phyloP scores from a whole-genome alignment of 2,888 invertebrate species.

The Asteroscopus sphinx region DNA sequence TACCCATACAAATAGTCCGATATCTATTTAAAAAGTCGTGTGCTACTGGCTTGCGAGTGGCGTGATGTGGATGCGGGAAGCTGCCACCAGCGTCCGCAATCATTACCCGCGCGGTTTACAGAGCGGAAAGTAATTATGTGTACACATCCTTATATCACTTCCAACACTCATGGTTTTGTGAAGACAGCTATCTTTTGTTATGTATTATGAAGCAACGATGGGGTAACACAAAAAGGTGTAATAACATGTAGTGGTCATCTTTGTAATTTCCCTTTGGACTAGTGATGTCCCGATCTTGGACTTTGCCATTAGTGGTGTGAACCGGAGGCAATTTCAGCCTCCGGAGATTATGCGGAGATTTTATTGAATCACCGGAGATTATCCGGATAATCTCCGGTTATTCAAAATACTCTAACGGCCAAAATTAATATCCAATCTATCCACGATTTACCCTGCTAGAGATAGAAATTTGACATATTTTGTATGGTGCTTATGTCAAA shows the following conservation, averaged over 20 bases:
- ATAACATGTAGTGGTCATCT: not conserved
- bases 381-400: no score
- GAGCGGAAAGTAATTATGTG: slow-evolving; percentile 53
- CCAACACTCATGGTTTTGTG: not conserved
- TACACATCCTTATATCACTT: slow-evolving; percentile 46
- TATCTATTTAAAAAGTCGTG: slow-evolving; percentile 3
- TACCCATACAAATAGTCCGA: not conserved
- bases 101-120: slow-evolving; percentile 37
- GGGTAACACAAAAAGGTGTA: no score
- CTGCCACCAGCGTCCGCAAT: slow-evolving; percentile 30
- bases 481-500: no score
- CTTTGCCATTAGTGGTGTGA: no score
- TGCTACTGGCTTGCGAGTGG: not conserved
- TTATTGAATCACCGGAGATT: no score
- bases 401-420: no score
- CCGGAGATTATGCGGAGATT: no score
- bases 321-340: no score
- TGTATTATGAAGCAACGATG: no score
- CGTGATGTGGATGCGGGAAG: slow-evolving; percentile 20
- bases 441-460: no score
- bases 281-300: not conserved
- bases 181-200: not conserved
- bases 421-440: no score
- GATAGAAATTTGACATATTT: no score
- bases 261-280: not conserved